Evolutionary conservation across 2,888 invertebrate species (phyloP), one percentile per base, ranked within the genome.

Genomic region (Podotricha telesiphe): DNA sequence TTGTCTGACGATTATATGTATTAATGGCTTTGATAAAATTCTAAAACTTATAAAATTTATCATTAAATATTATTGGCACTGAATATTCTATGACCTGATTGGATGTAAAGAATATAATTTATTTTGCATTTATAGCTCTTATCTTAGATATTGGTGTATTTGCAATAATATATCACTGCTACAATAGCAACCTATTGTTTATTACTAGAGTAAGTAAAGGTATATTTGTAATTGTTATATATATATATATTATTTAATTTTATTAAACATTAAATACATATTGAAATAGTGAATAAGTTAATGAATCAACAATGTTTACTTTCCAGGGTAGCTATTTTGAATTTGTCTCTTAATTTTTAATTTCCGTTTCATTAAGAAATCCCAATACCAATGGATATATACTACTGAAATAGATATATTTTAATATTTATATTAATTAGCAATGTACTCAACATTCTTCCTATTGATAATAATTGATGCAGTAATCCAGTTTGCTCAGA

Each of bases 111-210:
- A 45, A 34, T 28, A 17, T 45, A 11, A 47, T 17, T 61, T 45
- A 48, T 34, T 61, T 61, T 61, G 61, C 61, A 61, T 61, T 61
- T 61, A 19, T 61, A 47, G 47, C n/a, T 58, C 20, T 4, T 58
- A 42, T 47, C 34, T 34, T 48, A 61, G 28, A 13, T 17, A 37
- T 13, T 42, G 11, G 28, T 28, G 1, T 28, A 40, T 17, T 11
- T 17, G n/a, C 34, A 50, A 22, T 50, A 15, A 45, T 59, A 5
- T 59, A 45, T 40, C 22, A 59, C 6, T 45, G 42, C 59, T 28
- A 8, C 8, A 10, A 22, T 59, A 17, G 40, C 19, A n/a, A n/a
- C n/a, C n/a, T 58, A 10, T 13, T 13, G 40, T 53, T 53, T 55
- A 28, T 45, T 59, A 42, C n/a, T 28, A 28, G 11, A 45, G n/a